Conservation (phyloP, 2,113 vertebrate species). For the Scatophagus argus region DNA sequence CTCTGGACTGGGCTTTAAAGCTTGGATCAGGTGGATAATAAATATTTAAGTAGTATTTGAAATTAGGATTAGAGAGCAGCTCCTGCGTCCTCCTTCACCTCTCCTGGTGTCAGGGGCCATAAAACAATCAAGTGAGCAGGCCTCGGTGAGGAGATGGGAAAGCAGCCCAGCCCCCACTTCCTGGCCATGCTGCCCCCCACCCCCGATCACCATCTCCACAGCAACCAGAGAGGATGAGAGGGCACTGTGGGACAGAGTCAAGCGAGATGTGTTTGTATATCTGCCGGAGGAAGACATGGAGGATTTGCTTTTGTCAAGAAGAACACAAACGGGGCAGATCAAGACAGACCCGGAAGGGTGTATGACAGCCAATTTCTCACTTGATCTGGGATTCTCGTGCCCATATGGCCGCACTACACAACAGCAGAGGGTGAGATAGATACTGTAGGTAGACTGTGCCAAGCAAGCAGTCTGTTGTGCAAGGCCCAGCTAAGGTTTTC, state of each 20-base stretch:
- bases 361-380: background rate
- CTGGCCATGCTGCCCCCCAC: constrained; percentile 47
- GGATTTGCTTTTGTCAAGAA: background rate
- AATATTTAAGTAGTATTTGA: constrained; percentile 56
- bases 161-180: constrained; percentile 62
- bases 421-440: constrained; percentile 16
- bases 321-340: background rate
- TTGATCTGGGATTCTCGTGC: background rate
- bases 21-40: constrained; percentile 58
- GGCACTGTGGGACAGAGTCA: constrained; percentile 19
- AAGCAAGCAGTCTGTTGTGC: constrained; percentile 43
- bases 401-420: constrained; percentile 24
- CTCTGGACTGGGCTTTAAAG: constrained; percentile 25
- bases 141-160: constrained; percentile 20
- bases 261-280: constrained; percentile 9
- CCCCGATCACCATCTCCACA: constrained; percentile 48
- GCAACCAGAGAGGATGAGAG: constrained; percentile 48
- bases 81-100: background rate
- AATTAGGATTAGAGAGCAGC: constrained; percentile 42
- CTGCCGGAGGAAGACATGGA: background rate
- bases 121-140: constrained; percentile 49
- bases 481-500: constrained; percentile 39
- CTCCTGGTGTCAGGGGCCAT: constrained; percentile 32
- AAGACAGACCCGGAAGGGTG: background rate
- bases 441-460: constrained; percentile 28